Conservation (phyloP, 2,888 invertebrate species). For the Agelastica alni region DNA sequence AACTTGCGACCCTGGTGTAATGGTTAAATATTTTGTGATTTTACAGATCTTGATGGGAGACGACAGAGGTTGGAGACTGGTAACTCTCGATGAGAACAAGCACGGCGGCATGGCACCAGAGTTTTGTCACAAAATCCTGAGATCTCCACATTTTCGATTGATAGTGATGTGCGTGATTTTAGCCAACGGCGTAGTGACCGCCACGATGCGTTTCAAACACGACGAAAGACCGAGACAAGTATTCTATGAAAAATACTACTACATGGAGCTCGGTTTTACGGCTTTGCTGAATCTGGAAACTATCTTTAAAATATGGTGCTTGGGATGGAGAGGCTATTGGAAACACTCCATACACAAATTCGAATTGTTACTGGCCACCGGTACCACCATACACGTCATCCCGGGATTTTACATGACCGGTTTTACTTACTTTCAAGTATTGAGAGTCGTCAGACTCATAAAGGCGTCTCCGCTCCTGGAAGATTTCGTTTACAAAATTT, state of each 20-base stretch:
- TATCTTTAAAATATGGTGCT: conserved; percentile 95
- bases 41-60: conserved; percentile 84
- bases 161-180: conserved; percentile 93
- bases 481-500: conserved; percentile 95
- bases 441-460: conserved; percentile 77
- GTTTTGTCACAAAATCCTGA: conserved; percentile 80
- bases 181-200: conserved; percentile 94
- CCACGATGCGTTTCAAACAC: conserved; percentile 93
- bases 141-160: conserved; percentile 90
- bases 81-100: conserved; percentile 95
- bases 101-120: conserved; percentile 86
- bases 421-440: conserved; percentile 94
- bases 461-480: conserved; percentile 98
- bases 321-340: conserved; percentile 94
- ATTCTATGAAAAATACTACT: conserved; percentile 91
- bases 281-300: conserved; percentile 93
- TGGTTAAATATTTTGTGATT: no score
- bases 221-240: conserved; percentile 80
- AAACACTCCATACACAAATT: conserved; percentile 97
- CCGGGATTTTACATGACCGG: conserved; percentile 90
- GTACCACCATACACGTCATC: conserved; percentile 92
- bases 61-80: conserved; percentile 93
- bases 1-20: no score
- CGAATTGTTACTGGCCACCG: conserved; percentile 89
- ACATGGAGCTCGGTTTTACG: conserved; percentile 93